phyloP scores from a whole-genome alignment of 2,113 vertebrate species.

The Centropus bengalensis region DNA sequence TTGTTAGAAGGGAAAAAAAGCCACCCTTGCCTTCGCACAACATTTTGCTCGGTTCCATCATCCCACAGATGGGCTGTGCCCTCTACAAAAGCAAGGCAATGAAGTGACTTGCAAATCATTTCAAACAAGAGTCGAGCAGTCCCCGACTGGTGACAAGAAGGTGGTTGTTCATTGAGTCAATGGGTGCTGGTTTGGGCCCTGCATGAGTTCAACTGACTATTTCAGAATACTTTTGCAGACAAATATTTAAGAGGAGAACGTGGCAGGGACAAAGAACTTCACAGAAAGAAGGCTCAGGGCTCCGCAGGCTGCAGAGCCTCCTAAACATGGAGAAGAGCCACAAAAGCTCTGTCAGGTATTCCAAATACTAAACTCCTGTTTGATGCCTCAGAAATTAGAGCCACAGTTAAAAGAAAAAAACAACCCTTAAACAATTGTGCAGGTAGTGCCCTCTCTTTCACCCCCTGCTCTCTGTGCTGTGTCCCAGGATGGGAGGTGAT shows the following conservation, averaged over 20 bases:
- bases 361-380: neutral
- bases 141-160: neutral
- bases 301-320: neutral
- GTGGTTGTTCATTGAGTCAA: neutral
- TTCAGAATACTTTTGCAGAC: neutral
- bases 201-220: neutral
- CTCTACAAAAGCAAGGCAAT: neutral
- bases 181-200: neutral
- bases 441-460: neutral
- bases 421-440: neutral
- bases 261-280: neutral
- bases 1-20: neutral
- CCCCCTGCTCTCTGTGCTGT: neutral
- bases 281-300: neutral
- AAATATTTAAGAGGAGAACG: neutral
- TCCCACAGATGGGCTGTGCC: neutral
- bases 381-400: neutral
- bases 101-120: neutral
- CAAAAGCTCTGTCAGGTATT: neutral
- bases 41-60: rapidly evolving
- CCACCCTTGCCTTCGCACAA: neutral
- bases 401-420: neutral
- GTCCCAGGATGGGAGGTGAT: neutral
- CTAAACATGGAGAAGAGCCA: neutral
- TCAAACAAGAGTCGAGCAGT: neutral